These are phyloP conservation scores for Molorchus minor DNA, from an alignment of 2,888 invertebrate species.

Conservation along the genomic window DNA sequence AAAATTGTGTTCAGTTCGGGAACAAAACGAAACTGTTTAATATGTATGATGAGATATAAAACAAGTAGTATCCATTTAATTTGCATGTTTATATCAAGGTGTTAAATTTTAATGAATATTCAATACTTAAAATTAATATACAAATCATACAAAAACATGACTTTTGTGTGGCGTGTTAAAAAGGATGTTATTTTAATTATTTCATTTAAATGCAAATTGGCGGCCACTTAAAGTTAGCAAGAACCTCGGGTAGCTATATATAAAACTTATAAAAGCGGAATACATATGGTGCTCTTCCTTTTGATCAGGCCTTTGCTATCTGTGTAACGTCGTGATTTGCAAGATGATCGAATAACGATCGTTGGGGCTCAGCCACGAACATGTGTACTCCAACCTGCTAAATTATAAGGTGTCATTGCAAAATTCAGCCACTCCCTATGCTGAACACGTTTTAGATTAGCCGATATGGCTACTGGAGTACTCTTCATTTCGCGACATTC, in stretches of 20 bases:
- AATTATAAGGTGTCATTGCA: conserved; percentile 57
- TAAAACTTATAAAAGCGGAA: conserved; percentile 25
- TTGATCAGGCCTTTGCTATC: conserved; percentile 17
- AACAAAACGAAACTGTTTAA: conserved; percentile 18
- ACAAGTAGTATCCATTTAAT: conserved; percentile 33
- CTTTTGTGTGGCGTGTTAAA: conserved; percentile 31
- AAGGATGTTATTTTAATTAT: conserved; percentile 40
- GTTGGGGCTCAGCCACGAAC: conserved; percentile 32
- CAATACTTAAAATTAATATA: conserved; percentile 40
- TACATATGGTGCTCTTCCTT: conserved; percentile 23
- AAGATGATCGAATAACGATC: conserved; percentile 25
- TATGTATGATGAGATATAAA: conserved; percentile 29
- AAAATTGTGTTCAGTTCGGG: not conserved
- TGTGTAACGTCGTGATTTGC: conserved; percentile 20
- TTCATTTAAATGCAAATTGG: conserved; percentile 44
- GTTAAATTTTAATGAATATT: conserved; percentile 41
- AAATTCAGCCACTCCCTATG: conserved; percentile 52
- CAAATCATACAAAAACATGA: conserved; percentile 41
- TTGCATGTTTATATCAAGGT: conserved; percentile 37
- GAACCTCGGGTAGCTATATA: conserved; percentile 21
- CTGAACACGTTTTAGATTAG: conserved; percentile 59
- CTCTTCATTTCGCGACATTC: conserved; percentile 39
- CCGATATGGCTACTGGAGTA: conserved; percentile 46
- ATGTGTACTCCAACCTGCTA: conserved; percentile 52
- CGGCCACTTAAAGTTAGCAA: conserved; percentile 25